A percentile compares a stretch with the other conserved stretches of the same genome.
These are phyloP conservation scores for Lepidocolaptes lacrymiger DNA, from an alignment of 2,797 vertebrate species.

Conservation along the genomic window DNA sequence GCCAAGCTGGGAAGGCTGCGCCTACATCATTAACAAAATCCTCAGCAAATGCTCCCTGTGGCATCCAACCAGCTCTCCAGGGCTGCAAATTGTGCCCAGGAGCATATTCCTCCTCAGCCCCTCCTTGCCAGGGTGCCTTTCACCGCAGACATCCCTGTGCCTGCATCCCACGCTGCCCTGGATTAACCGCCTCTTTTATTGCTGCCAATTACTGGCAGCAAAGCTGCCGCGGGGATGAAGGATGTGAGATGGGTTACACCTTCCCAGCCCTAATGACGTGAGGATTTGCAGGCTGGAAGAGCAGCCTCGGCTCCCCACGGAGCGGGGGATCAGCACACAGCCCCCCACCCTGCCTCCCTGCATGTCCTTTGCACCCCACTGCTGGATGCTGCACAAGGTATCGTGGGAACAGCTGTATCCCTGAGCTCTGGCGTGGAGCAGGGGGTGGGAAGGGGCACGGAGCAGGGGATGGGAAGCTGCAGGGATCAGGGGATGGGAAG, in stretches of 20 bases:
- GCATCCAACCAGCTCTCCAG: constrained; percentile 57
- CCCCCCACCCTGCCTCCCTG: neutral
- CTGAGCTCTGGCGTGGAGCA: accelerated
- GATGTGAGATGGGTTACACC: neutral
- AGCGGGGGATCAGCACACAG: neutral
- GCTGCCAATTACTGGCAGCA: constrained; percentile 57
- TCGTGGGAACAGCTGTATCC: neutral
- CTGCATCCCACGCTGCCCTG: constrained; percentile 17
- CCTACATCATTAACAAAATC: constrained; percentile 61
- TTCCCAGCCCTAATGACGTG: neutral
- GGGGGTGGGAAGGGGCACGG: neutral
- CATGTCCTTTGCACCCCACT: neutral
- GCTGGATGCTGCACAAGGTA: neutral
- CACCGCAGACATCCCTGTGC: constrained; percentile 36
- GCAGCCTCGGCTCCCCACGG: neutral
- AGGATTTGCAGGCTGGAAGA: neutral
- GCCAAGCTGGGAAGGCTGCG: constrained; percentile 40
- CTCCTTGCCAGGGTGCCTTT: constrained; percentile 54
- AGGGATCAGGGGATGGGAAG: neutral
- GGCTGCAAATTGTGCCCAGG: constrained; percentile 55
- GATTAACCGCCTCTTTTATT: constrained; percentile 58
- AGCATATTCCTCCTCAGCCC: constrained; percentile 29
- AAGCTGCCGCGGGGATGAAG: constrained; percentile 39
- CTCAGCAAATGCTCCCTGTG: constrained; percentile 53
- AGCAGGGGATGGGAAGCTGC: neutral